Percentiles rank a stretch among this genome's conserved stretches.
Conservation (phyloP, 2,797 vertebrate genomes). For the Squalus acanthias region DNA sequence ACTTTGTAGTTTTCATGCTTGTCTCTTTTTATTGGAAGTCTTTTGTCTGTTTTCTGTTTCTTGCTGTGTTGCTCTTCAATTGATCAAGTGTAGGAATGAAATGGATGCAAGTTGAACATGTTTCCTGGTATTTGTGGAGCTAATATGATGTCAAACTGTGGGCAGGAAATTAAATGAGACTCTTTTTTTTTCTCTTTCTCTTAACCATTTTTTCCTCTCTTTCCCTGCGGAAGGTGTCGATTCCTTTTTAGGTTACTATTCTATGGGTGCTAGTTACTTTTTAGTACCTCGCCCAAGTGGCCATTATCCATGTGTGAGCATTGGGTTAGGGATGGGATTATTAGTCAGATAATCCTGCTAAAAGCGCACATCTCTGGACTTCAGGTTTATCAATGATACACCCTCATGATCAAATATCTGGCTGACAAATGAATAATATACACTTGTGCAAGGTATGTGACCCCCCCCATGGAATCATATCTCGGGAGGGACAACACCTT, state of each 20-base stretch:
- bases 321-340: neutral
- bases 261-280: neutral
- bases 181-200: neutral
- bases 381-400: neutral
- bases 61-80: neutral
- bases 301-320: neutral
- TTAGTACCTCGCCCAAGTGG: neutral
- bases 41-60: neutral
- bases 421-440: neutral
- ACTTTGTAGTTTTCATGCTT: conserved; percentile 15
- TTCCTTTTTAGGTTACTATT: neutral
- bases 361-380: neutral
- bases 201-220: neutral
- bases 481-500: neutral
- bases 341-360: neutral
- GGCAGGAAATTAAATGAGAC: neutral
- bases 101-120: neutral
- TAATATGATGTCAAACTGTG: neutral
- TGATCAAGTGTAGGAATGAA: neutral
- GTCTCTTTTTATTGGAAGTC: neutral
- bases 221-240: neutral
- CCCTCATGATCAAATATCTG: neutral
- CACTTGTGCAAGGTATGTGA: neutral
- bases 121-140: neutral
- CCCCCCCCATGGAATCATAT: neutral